Conservation (phyloP, 2,888 invertebrate species). For the Ennomos fuscantarius region DNA sequence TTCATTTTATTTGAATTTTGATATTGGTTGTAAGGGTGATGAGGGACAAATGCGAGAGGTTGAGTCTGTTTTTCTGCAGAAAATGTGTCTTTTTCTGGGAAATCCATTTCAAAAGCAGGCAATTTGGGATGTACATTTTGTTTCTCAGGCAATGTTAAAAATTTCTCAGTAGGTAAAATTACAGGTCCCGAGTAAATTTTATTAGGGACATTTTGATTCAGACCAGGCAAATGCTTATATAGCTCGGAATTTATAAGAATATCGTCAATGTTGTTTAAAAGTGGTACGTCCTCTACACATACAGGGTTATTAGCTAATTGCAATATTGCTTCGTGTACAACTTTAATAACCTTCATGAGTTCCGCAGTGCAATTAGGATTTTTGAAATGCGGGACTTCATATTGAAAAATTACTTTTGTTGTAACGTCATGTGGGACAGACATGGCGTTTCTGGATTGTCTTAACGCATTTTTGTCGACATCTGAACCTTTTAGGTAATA, state of each 20-base stretch:
- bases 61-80: background rate
- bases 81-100: background rate
- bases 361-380: conserved; percentile 46
- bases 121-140: background rate
- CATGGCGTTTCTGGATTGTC: background rate
- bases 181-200: background rate
- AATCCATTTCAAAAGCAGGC: background rate
- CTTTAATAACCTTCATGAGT: conserved; percentile 45
- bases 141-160: background rate
- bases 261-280: background rate
- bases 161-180: no score
- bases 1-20: background rate
- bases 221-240: background rate
- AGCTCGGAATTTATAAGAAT: conserved; percentile 2
- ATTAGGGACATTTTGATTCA: background rate
- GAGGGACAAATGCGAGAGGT: no score
- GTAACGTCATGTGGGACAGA: conserved; percentile 8
- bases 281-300: conserved; percentile 2
- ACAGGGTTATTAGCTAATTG: conserved; percentile 31
- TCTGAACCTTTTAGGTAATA: conserved; percentile 12
- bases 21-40: background rate
- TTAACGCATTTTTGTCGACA: conserved; percentile 7
- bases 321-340: conserved; percentile 44
- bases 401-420: conserved; percentile 44
- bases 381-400: conserved; percentile 40